Evolutionary conservation across 2,888 invertebrate species (phyloP).

Genomic region (Diloba caeruleocephala): DNA sequence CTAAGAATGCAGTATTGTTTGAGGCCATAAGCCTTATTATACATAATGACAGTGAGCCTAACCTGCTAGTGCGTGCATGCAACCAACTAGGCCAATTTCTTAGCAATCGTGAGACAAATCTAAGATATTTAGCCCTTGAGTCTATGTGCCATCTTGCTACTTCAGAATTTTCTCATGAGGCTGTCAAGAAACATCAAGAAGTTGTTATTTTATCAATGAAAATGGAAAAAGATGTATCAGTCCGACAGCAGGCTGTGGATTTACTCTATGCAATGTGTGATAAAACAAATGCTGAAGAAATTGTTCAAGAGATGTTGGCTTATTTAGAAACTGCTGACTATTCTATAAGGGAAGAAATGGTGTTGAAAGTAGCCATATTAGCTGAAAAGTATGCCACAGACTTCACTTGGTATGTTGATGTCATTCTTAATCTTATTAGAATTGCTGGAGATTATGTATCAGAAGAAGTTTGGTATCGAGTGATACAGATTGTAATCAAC

Average conservation of each 20-base stretch:
- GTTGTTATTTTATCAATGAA: constrained; percentile 99
- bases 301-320: constrained; percentile 99
- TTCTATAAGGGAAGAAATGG: constrained; percentile 99
- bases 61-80: constrained; percentile 98
- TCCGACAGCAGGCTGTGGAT: constrained; percentile 99
- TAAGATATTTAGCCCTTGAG: constrained; percentile 99
- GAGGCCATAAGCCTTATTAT: constrained; percentile 99
- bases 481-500: constrained; percentile 99
- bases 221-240: constrained; percentile 99
- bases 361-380: constrained; percentile 99
- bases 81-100: constrained; percentile 99
- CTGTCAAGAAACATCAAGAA: constrained; percentile 99
- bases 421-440: constrained; percentile 99
- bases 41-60: constrained; percentile 99
- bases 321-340: constrained; percentile 99
- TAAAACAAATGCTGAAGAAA: constrained; percentile 99
- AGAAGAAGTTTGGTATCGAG: constrained; percentile 99
- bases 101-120: constrained; percentile 98
- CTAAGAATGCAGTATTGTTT: constrained; percentile 99
- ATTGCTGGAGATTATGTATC: constrained; percentile 99
- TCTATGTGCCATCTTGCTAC: constrained; percentile 99
- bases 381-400: constrained; percentile 99
- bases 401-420: constrained; percentile 99
- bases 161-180: constrained; percentile 99
- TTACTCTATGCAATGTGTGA: constrained; percentile 99